phyloP scores from a whole-genome alignment of 1,140 invertebrate species.

The Bicyclus anynana region DNA sequence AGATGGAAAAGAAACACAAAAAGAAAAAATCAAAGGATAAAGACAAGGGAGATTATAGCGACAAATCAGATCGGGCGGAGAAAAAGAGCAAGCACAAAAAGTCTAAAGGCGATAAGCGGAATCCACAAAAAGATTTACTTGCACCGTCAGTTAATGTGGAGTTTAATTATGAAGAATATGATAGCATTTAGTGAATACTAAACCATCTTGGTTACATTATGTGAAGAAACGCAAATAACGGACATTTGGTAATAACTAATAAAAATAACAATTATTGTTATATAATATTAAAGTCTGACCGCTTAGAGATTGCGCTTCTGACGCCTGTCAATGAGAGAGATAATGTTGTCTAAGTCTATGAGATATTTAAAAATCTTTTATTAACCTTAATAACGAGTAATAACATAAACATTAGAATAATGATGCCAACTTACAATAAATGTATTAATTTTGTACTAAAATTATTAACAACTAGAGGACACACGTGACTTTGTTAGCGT shows the following conservation, averaged over 20 bases:
- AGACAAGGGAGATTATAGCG: constrained; percentile 60
- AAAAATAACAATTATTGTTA: too few species aligned
- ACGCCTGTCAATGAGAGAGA: too few species aligned
- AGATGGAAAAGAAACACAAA: constrained; percentile 69
- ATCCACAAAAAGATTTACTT: constrained; percentile 55
- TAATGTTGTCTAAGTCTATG: too few species aligned
- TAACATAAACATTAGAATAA: too few species aligned
- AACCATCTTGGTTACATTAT: neutral
- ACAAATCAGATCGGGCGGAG: constrained; percentile 63
- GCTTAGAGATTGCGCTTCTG: too few species aligned
- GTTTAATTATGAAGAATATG: constrained; percentile 62
- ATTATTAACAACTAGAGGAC: too few species aligned
- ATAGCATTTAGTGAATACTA: constrained; percentile 49
- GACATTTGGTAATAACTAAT: neutral
- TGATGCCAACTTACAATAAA: too few species aligned
- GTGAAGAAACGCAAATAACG: neutral
- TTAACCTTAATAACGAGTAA: too few species aligned
- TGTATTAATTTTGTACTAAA: too few species aligned
- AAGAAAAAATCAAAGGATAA: constrained; percentile 75
- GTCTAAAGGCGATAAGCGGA: constrained; percentile 55
- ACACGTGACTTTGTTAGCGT: too few species aligned
- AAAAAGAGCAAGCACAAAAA: constrained; percentile 71
- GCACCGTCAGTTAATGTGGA: constrained; percentile 29
- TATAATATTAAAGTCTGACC: too few species aligned
- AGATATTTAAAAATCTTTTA: too few species aligned